Conservation (phyloP, 2,797 vertebrate species). For the Antrozous pallidus region DNA sequence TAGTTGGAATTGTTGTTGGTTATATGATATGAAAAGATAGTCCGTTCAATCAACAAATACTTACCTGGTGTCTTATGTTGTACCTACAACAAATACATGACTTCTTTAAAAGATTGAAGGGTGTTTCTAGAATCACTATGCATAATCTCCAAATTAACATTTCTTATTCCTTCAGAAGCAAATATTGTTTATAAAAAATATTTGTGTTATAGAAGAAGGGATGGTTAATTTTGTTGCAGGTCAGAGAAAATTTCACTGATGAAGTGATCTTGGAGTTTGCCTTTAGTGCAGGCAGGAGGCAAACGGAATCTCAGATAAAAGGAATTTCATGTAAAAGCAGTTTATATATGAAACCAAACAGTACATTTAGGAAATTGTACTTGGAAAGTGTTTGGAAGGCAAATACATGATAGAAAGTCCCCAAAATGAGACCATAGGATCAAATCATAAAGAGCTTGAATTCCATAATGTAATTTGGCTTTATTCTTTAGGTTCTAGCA, state of each 20-base stretch:
- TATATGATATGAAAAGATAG: not conserved
- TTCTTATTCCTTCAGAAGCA: constrained; percentile 32
- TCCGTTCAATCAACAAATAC: not conserved
- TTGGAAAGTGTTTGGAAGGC: not conserved
- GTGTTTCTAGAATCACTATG: not conserved
- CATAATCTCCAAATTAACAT: not conserved
- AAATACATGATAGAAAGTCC: not conserved
- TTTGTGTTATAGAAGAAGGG: not conserved
- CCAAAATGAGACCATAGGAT: not conserved
- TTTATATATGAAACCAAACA: not conserved
- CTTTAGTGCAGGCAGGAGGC: not conserved
- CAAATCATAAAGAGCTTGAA: not conserved
- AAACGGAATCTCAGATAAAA: not conserved
- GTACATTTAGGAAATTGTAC: not conserved
- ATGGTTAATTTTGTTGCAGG: constrained; percentile 30
- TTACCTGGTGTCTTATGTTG: not conserved
- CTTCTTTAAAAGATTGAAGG: not conserved
- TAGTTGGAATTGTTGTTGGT: not conserved
- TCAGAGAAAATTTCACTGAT: constrained; percentile 16
- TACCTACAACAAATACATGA: not conserved
- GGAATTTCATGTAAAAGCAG: not conserved
- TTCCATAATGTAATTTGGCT: not conserved
- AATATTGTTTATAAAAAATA: not conserved
- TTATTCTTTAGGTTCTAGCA: not conserved
- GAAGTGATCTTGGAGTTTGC: not conserved